Conservation (phyloP, 2,888 invertebrate genomes). For the Mesorhabditis sp. region DNA sequence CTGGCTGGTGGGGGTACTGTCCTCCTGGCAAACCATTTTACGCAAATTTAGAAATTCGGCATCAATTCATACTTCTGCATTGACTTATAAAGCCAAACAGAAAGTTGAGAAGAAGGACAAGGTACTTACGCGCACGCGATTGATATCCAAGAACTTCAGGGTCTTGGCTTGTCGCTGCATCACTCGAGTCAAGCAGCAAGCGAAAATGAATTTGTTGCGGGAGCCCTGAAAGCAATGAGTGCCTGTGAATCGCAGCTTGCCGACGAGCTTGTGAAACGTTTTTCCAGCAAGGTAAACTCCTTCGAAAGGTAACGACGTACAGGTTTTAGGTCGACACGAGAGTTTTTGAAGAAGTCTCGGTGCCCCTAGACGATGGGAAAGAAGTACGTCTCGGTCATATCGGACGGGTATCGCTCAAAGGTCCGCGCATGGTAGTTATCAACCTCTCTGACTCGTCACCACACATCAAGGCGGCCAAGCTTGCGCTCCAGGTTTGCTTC, state of each 20-base stretch:
- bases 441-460: neutral
- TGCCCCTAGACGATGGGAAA: neutral
- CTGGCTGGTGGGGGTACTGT: no score
- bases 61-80: neutral
- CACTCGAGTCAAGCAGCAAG: neutral
- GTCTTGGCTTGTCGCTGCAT: neutral
- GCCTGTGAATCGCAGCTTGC: neutral
- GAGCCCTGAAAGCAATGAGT: constrained; percentile 3
- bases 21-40: constrained; percentile 6
- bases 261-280: neutral
- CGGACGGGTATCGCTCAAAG: neutral
- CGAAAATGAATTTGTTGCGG: neutral
- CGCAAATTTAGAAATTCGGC: constrained; percentile 4
- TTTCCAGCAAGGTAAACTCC: neutral
- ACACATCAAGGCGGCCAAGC: neutral
- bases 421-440: neutral
- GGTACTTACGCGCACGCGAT: neutral
- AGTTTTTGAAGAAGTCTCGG: neutral
- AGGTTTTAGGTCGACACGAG: neutral
- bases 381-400: neutral
- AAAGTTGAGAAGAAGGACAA: constrained; percentile 1
- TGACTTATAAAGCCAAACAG: neutral
- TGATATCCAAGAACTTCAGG: neutral
- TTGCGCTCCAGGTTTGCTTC: neutral
- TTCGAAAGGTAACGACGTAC: neutral